These are phyloP conservation scores for Andrena fulva DNA, from an alignment of 2,888 invertebrate species.

Conservation along the genomic window DNA sequence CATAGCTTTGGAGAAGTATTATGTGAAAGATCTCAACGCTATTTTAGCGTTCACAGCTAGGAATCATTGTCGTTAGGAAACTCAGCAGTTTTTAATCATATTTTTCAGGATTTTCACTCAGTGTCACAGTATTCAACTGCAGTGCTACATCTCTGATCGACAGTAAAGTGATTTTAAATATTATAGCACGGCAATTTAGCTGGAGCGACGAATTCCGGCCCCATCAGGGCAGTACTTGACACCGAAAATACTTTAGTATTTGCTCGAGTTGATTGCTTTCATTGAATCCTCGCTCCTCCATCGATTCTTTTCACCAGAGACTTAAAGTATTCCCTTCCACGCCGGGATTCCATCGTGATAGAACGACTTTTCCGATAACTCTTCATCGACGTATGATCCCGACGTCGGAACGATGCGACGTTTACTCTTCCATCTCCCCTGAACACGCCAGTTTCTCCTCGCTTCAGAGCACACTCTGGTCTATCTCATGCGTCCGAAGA, in stretches of 20 bases:
- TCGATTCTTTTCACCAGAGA: background rate
- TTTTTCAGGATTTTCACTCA: background rate
- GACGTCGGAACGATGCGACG: too few relatives aligned
- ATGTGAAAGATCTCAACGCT: background rate
- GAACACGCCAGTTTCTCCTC: background rate
- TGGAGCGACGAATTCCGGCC: too few relatives aligned
- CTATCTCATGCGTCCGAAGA: background rate
- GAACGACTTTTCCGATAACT: background rate
- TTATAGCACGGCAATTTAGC: too few relatives aligned
- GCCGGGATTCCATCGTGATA: background rate
- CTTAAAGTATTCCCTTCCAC: background rate
- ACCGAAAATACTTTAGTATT: constrained; percentile 25
- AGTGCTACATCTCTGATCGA: too few relatives aligned
- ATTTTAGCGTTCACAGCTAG: background rate
- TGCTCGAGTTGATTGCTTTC: constrained; percentile 32
- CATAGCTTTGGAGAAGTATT: background rate
- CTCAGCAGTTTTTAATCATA: background rate
- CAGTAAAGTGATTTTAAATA: background rate
- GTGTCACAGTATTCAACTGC: background rate
- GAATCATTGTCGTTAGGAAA: background rate
- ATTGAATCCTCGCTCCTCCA: constrained; percentile 8
- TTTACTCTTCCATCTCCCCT: background rate
- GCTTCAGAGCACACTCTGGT: background rate
- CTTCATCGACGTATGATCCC: background rate
- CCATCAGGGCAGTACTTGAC: background rate